A percentile compares a stretch with the other conserved stretches of the same genome.
These are phyloP conservation scores for Chelonoidis abingdonii DNA, from an alignment of 2,113 vertebrate genomes.

Conservation along the genomic window DNA sequence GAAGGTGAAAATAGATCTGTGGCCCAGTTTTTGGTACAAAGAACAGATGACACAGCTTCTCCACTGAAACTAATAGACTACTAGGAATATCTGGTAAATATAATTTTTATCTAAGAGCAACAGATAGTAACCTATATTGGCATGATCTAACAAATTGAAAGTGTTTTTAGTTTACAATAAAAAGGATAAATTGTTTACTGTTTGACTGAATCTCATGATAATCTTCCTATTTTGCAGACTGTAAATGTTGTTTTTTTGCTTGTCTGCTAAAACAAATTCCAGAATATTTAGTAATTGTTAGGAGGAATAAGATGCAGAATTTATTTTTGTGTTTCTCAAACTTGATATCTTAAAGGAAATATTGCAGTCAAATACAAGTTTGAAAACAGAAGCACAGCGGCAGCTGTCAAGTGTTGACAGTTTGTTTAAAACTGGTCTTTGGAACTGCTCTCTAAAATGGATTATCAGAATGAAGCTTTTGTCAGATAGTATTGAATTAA, in stretches of 20 bases:
- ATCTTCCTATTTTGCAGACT: fast-evolving
- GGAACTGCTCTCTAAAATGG: not conserved
- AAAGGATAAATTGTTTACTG: not conserved
- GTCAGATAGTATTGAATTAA: not conserved
- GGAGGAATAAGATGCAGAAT: not conserved
- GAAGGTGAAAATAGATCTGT: not conserved
- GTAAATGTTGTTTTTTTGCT: not conserved
- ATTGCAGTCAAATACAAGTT: not conserved
- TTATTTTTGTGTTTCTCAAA: not conserved
- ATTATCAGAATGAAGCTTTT: fast-evolving
- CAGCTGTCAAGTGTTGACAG: not conserved
- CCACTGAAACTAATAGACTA: not conserved
- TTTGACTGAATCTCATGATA: fast-evolving
- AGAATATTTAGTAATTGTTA: fast-evolving
- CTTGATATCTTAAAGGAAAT: not conserved
- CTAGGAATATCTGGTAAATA: not conserved
- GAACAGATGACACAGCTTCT: not conserved
- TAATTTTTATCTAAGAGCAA: not conserved
- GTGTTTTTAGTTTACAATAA: not conserved
- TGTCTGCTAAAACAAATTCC: not conserved
- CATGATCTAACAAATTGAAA: not conserved
- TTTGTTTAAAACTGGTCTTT: not conserved
- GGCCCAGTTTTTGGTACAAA: not conserved
- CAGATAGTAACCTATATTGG: too few relatives aligned
- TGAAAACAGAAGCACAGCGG: not conserved